Evolutionary conservation across 2,888 invertebrate genomes (phyloP).

Genomic region (Mechanitis messenoides): DNA sequence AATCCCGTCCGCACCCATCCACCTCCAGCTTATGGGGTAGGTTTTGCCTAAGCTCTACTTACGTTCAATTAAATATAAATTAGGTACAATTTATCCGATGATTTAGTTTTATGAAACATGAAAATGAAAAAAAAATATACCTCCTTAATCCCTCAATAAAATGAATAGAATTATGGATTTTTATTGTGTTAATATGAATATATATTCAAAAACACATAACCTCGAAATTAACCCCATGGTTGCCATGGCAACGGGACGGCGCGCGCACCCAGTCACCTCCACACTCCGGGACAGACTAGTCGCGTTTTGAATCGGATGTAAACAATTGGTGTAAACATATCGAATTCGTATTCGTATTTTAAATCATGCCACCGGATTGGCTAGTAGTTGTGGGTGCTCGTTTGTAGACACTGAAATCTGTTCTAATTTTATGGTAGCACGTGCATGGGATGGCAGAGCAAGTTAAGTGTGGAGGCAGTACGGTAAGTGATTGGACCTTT

Average conservation of each 20-base stretch:
- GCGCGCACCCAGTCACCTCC: conserved; percentile 67
- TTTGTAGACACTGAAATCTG: conserved; percentile 11
- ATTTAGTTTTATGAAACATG: too few species aligned
- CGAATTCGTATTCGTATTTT: conserved; percentile 17
- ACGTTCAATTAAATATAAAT: too few species aligned
- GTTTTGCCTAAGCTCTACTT: too few species aligned
- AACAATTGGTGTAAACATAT: conserved; percentile 37
- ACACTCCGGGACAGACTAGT: conserved; percentile 42
- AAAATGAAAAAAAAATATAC: too few species aligned
- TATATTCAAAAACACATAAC: conserved; percentile 16
- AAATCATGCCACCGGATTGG: too few species aligned
- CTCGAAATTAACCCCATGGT: conserved; percentile 39
- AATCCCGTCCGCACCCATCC: too few species aligned
- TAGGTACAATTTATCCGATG: too few species aligned
- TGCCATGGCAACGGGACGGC: conserved; percentile 57
- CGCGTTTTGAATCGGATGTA: conserved; percentile 45
- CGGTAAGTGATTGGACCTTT: conserved; percentile 44
- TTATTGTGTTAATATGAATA: conserved; percentile 10
- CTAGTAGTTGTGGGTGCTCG: conserved; percentile 9
- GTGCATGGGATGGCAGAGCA: conserved; percentile 52
- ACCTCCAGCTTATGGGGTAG: too few species aligned
- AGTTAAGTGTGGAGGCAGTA: conserved; percentile 54
- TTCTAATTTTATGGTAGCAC: conserved; percentile 41
- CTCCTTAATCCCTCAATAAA: neutral
- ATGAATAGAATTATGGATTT: neutral